A percentile compares a stretch with the other conserved stretches of the same genome.
Conservation (phyloP, 2,797 vertebrate species). For the Pipistrellus pipistrellus region DNA sequence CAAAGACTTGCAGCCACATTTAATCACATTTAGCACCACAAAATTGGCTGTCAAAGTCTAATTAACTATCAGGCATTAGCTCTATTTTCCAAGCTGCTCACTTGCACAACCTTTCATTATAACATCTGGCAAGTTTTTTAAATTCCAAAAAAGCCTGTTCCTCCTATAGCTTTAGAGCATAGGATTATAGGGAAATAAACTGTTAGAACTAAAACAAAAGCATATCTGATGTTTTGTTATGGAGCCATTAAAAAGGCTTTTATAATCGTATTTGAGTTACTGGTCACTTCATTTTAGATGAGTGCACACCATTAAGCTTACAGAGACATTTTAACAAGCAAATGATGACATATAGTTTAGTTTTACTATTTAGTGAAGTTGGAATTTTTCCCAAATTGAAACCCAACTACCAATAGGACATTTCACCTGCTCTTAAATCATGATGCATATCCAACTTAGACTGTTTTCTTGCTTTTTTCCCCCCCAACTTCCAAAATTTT, state of each 20-base stretch:
- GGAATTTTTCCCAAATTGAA: background rate
- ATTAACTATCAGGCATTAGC: slow-evolving; percentile 53
- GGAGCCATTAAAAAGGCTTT: background rate
- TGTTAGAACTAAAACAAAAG: background rate
- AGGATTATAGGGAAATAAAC: background rate
- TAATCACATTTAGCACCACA: slow-evolving; percentile 70
- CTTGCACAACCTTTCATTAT: slow-evolving; percentile 60
- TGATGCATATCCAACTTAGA: background rate
- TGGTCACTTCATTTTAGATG: background rate
- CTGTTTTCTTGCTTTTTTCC: background rate
- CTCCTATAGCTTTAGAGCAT: background rate
- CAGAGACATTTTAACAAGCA: background rate
- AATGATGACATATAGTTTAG: background rate
- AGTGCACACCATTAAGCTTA: background rate
- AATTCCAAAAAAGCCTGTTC: background rate
- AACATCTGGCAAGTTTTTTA: slow-evolving; percentile 61
- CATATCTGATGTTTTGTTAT: background rate
- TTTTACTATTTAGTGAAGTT: background rate
- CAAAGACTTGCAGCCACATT: slow-evolving; percentile 66
- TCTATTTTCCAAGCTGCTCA: slow-evolving; percentile 62
- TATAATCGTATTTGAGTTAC: background rate
- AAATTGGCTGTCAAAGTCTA: slow-evolving; percentile 61
- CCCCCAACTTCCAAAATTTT: background rate
- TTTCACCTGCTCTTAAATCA: background rate
- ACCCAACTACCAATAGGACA: background rate